These are phyloP conservation scores for Hipposideros larvatus DNA, from an alignment of 2,797 vertebrate species.

Conservation along the genomic window DNA sequence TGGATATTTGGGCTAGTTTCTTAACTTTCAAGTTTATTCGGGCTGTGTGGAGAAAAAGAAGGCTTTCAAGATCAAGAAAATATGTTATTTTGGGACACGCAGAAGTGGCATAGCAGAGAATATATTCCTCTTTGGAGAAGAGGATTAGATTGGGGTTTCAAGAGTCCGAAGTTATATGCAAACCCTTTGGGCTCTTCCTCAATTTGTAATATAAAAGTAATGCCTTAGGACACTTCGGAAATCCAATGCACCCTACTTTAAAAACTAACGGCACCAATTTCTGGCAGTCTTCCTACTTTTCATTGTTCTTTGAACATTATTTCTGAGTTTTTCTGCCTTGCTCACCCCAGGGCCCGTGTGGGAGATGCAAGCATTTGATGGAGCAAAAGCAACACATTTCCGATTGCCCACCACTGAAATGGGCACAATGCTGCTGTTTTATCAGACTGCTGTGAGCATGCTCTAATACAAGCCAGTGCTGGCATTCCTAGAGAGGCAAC, in stretches of 20 bases:
- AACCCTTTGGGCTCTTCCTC: background rate
- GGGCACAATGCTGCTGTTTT: background rate
- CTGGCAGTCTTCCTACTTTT: background rate
- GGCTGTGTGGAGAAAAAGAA: background rate
- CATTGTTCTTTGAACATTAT: background rate
- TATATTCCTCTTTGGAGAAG: background rate
- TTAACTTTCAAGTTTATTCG: conserved; percentile 24
- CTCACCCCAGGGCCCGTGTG: background rate
- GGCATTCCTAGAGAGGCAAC: background rate
- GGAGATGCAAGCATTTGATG: background rate
- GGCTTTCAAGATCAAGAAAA: background rate
- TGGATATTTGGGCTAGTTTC: background rate
- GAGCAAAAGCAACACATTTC: background rate
- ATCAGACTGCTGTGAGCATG: background rate
- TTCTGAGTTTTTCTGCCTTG: background rate
- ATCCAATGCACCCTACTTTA: background rate
- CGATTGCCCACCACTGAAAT: background rate
- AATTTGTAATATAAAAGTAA: background rate
- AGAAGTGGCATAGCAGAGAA: background rate
- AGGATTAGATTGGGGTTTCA: background rate
- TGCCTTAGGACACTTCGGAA: background rate
- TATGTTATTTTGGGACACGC: background rate
- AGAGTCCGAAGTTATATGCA: background rate
- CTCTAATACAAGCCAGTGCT: background rate
- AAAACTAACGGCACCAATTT: background rate